Conservation (phyloP, 1,140 invertebrate genomes). For the Ptiloglossa arizonensis region DNA sequence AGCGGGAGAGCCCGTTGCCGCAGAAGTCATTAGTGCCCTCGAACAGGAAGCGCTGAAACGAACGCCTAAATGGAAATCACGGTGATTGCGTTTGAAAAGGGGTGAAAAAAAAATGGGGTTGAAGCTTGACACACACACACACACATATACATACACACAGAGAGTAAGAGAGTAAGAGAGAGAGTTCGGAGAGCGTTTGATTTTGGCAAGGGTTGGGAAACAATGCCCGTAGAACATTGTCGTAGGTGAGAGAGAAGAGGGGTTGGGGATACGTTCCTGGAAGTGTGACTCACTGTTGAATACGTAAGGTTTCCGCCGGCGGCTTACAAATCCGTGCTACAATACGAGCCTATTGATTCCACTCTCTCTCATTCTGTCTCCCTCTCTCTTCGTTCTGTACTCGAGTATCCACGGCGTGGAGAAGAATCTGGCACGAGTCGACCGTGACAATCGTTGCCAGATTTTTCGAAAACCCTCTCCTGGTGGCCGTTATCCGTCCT, state of each 20-base stretch:
- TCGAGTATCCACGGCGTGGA: slow-evolving; percentile 32
- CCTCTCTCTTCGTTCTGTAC: background rate
- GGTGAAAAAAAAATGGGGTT: slow-evolving; percentile 12
- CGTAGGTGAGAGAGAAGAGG: slow-evolving; percentile 52
- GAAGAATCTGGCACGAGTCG: slow-evolving; percentile 45
- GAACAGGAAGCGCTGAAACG: slow-evolving; percentile 39
- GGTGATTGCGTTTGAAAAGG: slow-evolving; percentile 48
- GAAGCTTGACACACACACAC: background rate
- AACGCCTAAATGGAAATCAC: slow-evolving; percentile 59
- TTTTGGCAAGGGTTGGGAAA: slow-evolving; percentile 48
- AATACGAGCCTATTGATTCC: slow-evolving; percentile 66
- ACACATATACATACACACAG: too few species aligned
- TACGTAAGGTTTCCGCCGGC: slow-evolving; percentile 71
- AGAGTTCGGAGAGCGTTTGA: slow-evolving; percentile 34
- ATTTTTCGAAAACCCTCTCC: slow-evolving; percentile 48
- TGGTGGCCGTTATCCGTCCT: slow-evolving; percentile 29
- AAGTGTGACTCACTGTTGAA: slow-evolving; percentile 67
- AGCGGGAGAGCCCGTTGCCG: slow-evolving; percentile 24
- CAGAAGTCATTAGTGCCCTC: slow-evolving; percentile 47
- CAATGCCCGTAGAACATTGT: slow-evolving; percentile 56
- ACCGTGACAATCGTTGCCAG: slow-evolving; percentile 53
- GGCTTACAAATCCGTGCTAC: slow-evolving; percentile 69
- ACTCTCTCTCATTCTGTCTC: background rate
- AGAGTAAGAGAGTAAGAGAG: background rate
- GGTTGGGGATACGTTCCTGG: slow-evolving; percentile 49